Evolutionary conservation across 1,140 invertebrate species (phyloP), one percentile per base, ranked within the genome.

Genomic region (Saccostrea echinata): DNA sequence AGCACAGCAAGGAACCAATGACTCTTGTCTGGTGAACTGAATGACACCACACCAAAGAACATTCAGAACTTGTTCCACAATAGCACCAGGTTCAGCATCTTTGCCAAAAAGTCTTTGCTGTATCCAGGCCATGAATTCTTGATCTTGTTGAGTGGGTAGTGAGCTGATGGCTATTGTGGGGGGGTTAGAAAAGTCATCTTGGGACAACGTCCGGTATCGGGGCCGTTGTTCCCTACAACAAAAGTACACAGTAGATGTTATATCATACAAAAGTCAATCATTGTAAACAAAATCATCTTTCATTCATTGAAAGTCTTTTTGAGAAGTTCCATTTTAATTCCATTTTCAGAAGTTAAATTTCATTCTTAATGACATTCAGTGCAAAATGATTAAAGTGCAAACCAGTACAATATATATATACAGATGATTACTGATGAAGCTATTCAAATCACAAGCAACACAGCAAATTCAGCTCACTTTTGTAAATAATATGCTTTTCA

Each of bases 21-120:
- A 53, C 51, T 87, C 87, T 16, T 89, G 91, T 6, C 90, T 84
- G 3, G 91, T 92, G 71, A 91, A 93, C 81, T 93, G 92, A n/a
- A 93, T 81, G 55, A 90, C 92, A 6, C 90, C 86, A 88, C 93
- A 94, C 94, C 94, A 95, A 33, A 95, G 83, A 0, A 95, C 86
- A 84, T 93, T 91, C 43, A 91, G 71, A 18, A 93, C 86, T 51
- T 90, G 83, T 33, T 93, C 91, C 30, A 81, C 43, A 12, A 64
- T 81, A 18, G 57, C 30, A 43, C 82, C 88, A 71, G 51, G 18
- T 9, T 82, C 86, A 2, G 52, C 82, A 53, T 84, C 80, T 55
- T 81, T 30, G 16, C 88, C 89, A 84, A 92, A 90, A 4, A 92
- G 84, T n/a, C 91, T 88, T 16, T 86, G 84, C 52, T 92, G 90